phyloP scores from a whole-genome alignment of 2,888 invertebrate species.

The Andricus quercusramuli region DNA sequence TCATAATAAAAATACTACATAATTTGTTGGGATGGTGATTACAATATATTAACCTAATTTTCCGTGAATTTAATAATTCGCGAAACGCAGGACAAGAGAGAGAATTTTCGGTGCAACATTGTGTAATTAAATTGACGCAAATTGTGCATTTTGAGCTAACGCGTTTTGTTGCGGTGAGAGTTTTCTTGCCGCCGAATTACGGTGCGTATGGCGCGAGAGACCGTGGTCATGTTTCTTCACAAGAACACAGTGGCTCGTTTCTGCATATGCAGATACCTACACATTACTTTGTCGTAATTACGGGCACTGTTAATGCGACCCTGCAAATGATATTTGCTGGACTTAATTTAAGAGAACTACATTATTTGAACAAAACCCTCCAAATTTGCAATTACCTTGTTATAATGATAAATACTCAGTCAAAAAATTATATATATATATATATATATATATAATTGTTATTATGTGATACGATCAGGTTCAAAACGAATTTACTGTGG shows the following conservation, averaged over 20 bases:
- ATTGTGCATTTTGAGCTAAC: conserved; percentile 31
- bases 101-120: conserved; percentile 4
- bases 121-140: conserved; percentile 36
- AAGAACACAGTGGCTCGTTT: conserved; percentile 20
- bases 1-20: background rate
- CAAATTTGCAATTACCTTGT: background rate
- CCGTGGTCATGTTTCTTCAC: conserved; percentile 22
- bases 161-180: conserved; percentile 22
- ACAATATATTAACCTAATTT: background rate
- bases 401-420: background rate
- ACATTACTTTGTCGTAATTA: conserved; percentile 50
- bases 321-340: conserved; percentile 43
- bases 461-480: too few species aligned
- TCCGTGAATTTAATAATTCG: conserved; percentile 11
- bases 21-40: background rate
- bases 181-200: conserved; percentile 29
- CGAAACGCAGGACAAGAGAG: background rate
- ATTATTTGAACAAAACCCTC: background rate
- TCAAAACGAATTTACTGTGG: too few species aligned
- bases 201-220: conserved; percentile 11
- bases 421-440: background rate
- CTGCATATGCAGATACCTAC: background rate
- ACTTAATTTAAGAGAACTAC: background rate
- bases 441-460: too few species aligned
- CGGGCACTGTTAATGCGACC: conserved; percentile 50